Percentiles rank a stretch among this genome's conserved stretches.
phyloP scores from a whole-genome alignment of 2,113 vertebrate genomes.

The Chionis minor region DNA sequence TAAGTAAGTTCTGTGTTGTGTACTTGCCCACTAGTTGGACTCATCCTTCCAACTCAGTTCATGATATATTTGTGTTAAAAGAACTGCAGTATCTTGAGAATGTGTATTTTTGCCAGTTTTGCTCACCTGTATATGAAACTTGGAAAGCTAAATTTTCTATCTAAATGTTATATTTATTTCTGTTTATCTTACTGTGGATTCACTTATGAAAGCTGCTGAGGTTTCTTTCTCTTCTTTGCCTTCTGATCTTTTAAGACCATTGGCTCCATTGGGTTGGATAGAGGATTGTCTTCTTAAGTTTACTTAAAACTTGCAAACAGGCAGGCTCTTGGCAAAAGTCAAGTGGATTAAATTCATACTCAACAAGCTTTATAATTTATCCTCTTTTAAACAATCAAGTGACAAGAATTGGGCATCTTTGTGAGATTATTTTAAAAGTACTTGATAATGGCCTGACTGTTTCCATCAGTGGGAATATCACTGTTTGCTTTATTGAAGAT shows the following conservation, averaged over 20 bases:
- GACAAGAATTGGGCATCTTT: background rate
- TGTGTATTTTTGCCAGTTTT: background rate
- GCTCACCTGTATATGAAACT: background rate
- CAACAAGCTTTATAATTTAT: background rate
- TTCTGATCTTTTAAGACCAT: background rate
- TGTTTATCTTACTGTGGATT: background rate
- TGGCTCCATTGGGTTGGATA: background rate
- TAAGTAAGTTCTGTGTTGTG: background rate
- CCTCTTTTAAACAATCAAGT: background rate
- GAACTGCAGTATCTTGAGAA: background rate
- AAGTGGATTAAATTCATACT: background rate
- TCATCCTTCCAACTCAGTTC: background rate
- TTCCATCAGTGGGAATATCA: background rate
- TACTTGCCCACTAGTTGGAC: background rate
- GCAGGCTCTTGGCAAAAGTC: background rate
- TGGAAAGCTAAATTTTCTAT: background rate
- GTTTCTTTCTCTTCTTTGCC: background rate
- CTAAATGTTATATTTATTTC: background rate
- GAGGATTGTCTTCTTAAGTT: background rate
- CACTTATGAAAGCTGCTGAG: background rate
- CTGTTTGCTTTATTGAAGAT: background rate
- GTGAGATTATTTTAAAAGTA: background rate
- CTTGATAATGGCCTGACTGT: background rate
- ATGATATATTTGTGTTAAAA: background rate
- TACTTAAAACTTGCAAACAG: background rate